A percentile compares a stretch with the other conserved stretches of the same genome.
phyloP scores from a whole-genome alignment of 2,888 invertebrate species.

The Callinectes sapidus region DNA sequence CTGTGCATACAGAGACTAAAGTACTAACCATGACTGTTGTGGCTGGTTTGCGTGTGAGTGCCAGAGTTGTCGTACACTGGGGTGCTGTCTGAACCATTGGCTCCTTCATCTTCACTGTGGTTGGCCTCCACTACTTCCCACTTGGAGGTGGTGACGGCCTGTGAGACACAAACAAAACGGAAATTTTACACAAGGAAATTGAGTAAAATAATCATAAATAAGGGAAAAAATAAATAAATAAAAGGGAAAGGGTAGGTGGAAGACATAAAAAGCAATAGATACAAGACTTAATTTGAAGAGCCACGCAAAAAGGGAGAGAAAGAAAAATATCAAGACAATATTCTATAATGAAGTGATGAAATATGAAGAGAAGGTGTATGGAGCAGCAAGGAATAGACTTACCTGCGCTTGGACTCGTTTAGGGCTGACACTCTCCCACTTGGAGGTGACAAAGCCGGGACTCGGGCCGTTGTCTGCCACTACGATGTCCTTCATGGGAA shows the following conservation, averaged over 20 bases:
- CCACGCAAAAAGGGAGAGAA: too few relatives aligned
- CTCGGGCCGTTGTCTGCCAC: slow-evolving; percentile 75
- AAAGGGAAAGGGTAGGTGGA: not conserved
- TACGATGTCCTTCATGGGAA: slow-evolving; percentile 64
- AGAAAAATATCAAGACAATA: not conserved
- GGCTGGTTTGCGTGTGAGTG: slow-evolving; percentile 50
- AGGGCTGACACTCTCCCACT: slow-evolving; percentile 97
- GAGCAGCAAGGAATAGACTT: slow-evolving; percentile 33
- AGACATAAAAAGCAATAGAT: not conserved
- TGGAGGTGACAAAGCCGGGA: slow-evolving; percentile 90
- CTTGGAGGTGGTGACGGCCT: slow-evolving; percentile 91
- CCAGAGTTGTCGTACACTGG: slow-evolving; percentile 71
- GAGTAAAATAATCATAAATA: not conserved
- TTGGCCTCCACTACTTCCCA: slow-evolving; percentile 87
- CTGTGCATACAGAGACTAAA: not conserved
- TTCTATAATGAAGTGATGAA: not conserved
- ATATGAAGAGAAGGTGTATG: not conserved
- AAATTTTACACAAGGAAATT: not conserved
- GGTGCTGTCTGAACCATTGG: slow-evolving; percentile 68
- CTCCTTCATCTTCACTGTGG: slow-evolving; percentile 73
- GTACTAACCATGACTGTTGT: slow-evolving; percentile 38
- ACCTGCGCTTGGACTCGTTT: slow-evolving; percentile 71
- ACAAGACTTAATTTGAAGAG: too few relatives aligned
- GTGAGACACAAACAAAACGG: slow-evolving; percentile 75
- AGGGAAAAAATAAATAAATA: not conserved